phyloP scores from a whole-genome alignment of 1,140 invertebrate species.

The Pseudobourletiella spinata region DNA sequence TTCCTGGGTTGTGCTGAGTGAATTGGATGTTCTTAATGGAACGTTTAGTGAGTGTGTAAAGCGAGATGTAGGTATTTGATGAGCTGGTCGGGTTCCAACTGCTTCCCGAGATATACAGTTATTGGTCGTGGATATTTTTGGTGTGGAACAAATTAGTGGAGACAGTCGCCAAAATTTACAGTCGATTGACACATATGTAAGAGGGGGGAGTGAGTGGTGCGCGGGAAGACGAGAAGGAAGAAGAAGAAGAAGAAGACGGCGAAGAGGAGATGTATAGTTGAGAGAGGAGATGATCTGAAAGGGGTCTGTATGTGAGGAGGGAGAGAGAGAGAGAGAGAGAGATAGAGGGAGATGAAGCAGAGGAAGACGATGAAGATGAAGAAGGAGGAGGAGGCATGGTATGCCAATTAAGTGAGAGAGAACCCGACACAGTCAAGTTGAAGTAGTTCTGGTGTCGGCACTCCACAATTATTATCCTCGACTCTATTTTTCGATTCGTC shows the following conservation, averaged over 20 bases:
- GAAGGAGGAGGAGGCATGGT: slow-evolving; percentile 31
- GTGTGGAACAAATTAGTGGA: slow-evolving; percentile 36
- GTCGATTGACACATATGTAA: slow-evolving; percentile 37
- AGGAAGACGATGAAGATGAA: too few species aligned
- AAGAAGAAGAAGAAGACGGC: slow-evolving; percentile 16
- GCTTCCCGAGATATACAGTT: slow-evolving; percentile 19
- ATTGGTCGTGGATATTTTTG: slow-evolving; percentile 36
- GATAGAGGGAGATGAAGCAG: too few species aligned
- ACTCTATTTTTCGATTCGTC: slow-evolving; percentile 32
- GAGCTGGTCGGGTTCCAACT: slow-evolving; percentile 35
- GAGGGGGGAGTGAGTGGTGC: slow-evolving; percentile 12
- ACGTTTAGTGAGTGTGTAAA: slow-evolving; percentile 28
- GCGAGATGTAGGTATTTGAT: slow-evolving; percentile 28
- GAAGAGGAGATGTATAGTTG: not conserved
- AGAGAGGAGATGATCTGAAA: slow-evolving; percentile 26
- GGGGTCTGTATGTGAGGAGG: too few species aligned
- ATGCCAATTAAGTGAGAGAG: slow-evolving; percentile 36
- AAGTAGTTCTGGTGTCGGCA: slow-evolving; percentile 27
- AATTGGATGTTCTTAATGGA: slow-evolving; percentile 30
- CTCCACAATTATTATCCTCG: slow-evolving; percentile 31
- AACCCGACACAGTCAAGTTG: slow-evolving; percentile 32
- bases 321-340: too few species aligned
- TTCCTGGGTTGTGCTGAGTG: slow-evolving; percentile 7
- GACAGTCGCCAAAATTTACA: slow-evolving; percentile 38
- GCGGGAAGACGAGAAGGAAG: not conserved